phyloP scores from a whole-genome alignment of 2,113 vertebrate species.

The Chaetodon trifascialis region DNA sequence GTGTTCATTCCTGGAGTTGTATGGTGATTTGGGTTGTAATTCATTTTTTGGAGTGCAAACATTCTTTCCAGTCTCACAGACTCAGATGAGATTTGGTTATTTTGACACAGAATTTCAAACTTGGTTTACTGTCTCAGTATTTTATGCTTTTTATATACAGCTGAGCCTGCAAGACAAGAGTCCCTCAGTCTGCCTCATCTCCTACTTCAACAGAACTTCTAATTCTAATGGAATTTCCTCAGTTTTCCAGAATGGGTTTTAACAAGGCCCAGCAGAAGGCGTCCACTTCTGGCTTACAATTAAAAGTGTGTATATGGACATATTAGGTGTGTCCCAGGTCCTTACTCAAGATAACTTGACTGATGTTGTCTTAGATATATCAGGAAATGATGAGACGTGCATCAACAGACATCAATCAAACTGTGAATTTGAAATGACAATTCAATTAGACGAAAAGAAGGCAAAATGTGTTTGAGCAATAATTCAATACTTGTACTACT shows the following conservation, averaged over 20 bases:
- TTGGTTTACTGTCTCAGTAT: not conserved
- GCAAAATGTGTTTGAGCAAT: not conserved
- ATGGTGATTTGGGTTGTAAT: not conserved
- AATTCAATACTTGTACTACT: not conserved
- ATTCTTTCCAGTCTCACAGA: not conserved
- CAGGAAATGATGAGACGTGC: too few relatives aligned
- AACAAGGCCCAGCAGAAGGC: not conserved
- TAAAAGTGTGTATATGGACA: not conserved
- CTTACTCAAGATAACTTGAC: not conserved
- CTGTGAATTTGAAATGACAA: not conserved
- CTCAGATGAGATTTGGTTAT: not conserved
- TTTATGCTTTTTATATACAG: not conserved
- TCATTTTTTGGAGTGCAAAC: not conserved
- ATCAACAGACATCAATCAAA: not conserved
- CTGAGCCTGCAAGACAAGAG: not conserved
- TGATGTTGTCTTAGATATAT: not conserved
- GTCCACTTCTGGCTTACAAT: not conserved
- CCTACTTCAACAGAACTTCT: not conserved
- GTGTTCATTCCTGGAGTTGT: not conserved
- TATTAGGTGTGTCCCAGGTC: constrained; percentile 20
- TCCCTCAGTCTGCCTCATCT: not conserved
- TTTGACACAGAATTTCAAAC: not conserved
- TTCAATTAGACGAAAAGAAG: not conserved
- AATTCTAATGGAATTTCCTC: not conserved
- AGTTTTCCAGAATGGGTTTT: not conserved